These are phyloP conservation scores for Cephonodes hylas DNA, from an alignment of 2,888 invertebrate species.

Conservation along the genomic window DNA sequence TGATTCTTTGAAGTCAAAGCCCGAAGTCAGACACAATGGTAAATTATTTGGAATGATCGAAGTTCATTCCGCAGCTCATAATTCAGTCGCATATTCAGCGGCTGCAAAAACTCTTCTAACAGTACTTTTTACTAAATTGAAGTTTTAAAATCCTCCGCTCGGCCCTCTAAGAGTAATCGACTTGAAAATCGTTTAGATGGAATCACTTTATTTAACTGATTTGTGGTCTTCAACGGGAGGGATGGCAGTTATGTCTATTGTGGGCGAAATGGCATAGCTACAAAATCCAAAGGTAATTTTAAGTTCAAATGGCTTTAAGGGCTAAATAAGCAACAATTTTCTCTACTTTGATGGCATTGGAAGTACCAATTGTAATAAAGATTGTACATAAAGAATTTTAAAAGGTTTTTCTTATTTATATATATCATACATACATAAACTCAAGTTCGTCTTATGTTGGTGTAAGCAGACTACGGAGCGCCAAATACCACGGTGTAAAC, in stretches of 20 bases:
- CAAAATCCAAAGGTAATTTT: not conserved
- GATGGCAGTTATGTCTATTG: conserved; percentile 19
- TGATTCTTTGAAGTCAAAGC: not conserved
- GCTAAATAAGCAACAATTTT: not conserved
- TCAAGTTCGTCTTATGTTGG: too few relatives aligned
- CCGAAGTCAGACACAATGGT: not conserved
- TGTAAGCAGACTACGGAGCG: too few relatives aligned
- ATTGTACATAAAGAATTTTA: too few relatives aligned
- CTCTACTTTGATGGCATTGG: not conserved
- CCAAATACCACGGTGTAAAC: too few relatives aligned
- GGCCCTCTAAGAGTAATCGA: conserved; percentile 18
- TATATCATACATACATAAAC: too few relatives aligned
- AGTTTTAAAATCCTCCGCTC: conserved; percentile 10
- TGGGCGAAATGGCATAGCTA: not conserved
- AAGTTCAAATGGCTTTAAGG: not conserved
- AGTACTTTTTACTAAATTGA: conserved; percentile 8
- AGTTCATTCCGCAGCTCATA: not conserved
- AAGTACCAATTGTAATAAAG: too few relatives aligned
- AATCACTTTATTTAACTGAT: conserved; percentile 32
- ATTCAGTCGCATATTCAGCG: conserved; percentile 2
- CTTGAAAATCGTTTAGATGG: conserved; percentile 35
- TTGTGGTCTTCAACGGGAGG: conserved; percentile 27
- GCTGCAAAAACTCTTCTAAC: not conserved
- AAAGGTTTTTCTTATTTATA: too few relatives aligned
- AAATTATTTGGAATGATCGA: not conserved